Evolutionary conservation across 1,140 invertebrate species (phyloP), one percentile per base, ranked within the genome.

Genomic region (Ladona fulva): DNA sequence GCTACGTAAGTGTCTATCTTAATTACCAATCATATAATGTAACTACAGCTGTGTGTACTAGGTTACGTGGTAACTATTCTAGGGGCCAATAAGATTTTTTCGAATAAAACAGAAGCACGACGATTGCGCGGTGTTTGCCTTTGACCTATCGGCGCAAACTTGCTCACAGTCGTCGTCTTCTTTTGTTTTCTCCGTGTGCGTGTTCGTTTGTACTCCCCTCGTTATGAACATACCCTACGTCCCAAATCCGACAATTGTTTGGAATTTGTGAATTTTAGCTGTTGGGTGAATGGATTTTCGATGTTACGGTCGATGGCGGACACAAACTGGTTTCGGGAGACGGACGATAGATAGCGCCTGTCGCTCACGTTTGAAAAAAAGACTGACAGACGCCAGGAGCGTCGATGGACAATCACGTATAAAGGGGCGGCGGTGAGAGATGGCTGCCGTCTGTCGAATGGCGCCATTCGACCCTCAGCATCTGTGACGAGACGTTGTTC

Each of bases 41-140:
- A 66, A 66, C 52, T 66, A 66, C 52, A 66, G 52, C 52, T 66
- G 52, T 66, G 52, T 66, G 52, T 66, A 66, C 52, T 66, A 66
- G 52, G 52, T 66, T 66, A 66, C 52, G 52, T 66, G 52, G 52
- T 66, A 66, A 66, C 52, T 66, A 66, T 66, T 66, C 52, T 66
- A 66, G 52, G 52, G 52, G 52, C 52, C 52, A 66, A 66, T 66
- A 66, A 66, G 52, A 66, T 66, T 66, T 66, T 66, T 66, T 66
- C 52, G n/a, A 66, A 66, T 66, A 66, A 6, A 22, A 19, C 16
- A 22, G n/a, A 66, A 66, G n/a, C 5, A 12, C 52, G 52, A 66
- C 52, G 52, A 66, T 19, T 37, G n/a, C 52, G 52, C 52, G 52
- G 12, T 12, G 52, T 66, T 66, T 66, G 14, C 52, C 16, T 66